Base-by-base conservation (phyloP, 2,888 invertebrate genomes). In the Tetropium fuscum region DNA sequence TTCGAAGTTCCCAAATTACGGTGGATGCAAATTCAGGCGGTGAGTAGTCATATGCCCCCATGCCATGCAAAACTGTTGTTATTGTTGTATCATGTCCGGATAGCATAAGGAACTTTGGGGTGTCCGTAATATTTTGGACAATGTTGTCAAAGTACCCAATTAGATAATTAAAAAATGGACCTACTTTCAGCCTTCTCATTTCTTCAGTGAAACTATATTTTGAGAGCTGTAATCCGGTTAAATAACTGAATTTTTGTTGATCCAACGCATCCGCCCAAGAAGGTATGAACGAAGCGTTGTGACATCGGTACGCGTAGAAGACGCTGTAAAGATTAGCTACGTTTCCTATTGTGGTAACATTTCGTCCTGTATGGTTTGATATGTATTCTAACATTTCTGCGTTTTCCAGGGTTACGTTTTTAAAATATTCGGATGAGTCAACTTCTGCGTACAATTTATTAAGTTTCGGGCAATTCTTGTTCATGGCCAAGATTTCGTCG, bases 31-130 rank as follows among this genome's bases (percentile, higher is more conserved):
- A 64, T 19, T 56, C 56, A 1, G 61, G 57, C 2, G 60, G 53
- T n/a, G 27, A 44, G 4, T 48, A 25, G 4, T 89, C 84, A 68
- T 84, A 93, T 19, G 92, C 61, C 11, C 86, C 86, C 3, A 94
- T 78, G 0, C 88, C 85, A 76, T 88, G 88, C 1, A 94, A 82
- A 32, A 93, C 69, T 69, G 85, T 88, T 0, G 88, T 89, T 8
- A 94, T 78, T 0, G 91, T 93, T 1, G 88, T 84, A 74, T 94
- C 94, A 73, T 94, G 94, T 0, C 84, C 91, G 69, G 91, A 91
- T 70, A 90, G 92, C 44, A 92, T 83, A 74, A 87, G 86, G 32
- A 92, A 62, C 60, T 87, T 88, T 13, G 86, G 82, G 18, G 16
- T 40, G 4, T 40, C 51, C 1, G 27, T 18, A 10, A 8, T 19